Evolutionary conservation across 2,888 invertebrate species (phyloP), one percentile per base, ranked within the genome.

Genomic region (Galerucella nymphaeae): DNA sequence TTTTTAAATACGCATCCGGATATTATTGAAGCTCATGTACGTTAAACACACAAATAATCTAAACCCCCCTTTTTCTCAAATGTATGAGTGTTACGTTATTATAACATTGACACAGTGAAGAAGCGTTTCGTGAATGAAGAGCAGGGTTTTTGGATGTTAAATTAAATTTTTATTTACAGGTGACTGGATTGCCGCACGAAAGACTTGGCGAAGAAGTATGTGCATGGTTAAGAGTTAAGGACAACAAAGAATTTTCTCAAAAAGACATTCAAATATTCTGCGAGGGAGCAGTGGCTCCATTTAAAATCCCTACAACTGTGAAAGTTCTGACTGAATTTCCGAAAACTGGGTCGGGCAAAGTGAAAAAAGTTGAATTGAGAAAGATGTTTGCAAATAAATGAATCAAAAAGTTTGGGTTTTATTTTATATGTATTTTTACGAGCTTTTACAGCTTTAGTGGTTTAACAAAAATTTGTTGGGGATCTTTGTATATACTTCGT

Each of bases 341-440:
- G 0, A 92, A 93, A 83, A 97, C 96, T 0, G 88, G 89, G 0
- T 94, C 95, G 0, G 96, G 96, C 4, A 97, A 97, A 86, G 90
- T 96, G 73, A 93, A 94, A 83, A 96, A 96, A 84, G 92, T 87
- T 78, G 88, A 87, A 75, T 82, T 93, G 50, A 66, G 80, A 8
- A 66, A 81, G 68, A 57, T 48, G 20, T 63, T 77, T 38, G 48
- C 59, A 23, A 66, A 70, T 55, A 48, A 63, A 59, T 45, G 66
- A 67, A 42, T 64, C 14, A 9, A 42, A 18, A 42, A 62, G 11
- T 62, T 18, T 9, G 23, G n/a, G 16, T 16, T 42, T 42, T 42
- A 41, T 62, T 62, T 41, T 42, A 38, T 11, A 0, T 5, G 8
- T 1, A 23, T 11, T 30, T 23, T 9, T 30, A 30, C 18, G 0